phyloP scores from a whole-genome alignment of 2,888 invertebrate species.

The Lepidochitona cinerea region DNA sequence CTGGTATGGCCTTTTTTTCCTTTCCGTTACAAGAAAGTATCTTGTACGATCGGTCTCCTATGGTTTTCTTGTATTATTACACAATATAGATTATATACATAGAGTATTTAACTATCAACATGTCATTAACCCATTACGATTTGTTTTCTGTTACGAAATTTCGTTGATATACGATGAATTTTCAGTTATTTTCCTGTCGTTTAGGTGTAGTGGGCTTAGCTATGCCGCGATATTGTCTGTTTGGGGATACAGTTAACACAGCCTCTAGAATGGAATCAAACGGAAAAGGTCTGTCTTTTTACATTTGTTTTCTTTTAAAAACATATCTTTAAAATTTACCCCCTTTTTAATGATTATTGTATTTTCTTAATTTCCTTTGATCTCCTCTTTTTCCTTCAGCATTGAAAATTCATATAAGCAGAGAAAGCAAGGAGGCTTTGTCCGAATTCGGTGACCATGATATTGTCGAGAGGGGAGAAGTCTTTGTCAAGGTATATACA shows the following conservation, averaged over 20 bases:
- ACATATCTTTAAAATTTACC: background rate
- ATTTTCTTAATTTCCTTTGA: background rate
- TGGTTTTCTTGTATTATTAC: too few relatives aligned
- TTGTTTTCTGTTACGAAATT: background rate
- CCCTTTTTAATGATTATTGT: background rate
- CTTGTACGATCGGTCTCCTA: background rate
- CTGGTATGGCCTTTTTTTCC: background rate
- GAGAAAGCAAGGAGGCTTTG: background rate
- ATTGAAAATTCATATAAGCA: conserved; percentile 12
- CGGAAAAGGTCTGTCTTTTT: conserved; percentile 1
- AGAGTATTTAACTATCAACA: too few relatives aligned
- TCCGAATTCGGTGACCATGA: background rate
- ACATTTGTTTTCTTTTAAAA: background rate
- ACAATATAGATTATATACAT: too few relatives aligned
- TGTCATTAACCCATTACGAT: background rate
- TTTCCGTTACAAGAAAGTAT: background rate
- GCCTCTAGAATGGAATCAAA: conserved; percentile 5
- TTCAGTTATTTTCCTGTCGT: background rate
- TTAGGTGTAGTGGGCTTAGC: background rate
- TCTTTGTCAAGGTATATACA: background rate
- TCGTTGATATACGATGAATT: background rate
- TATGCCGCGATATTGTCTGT: background rate
- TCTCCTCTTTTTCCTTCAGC: background rate
- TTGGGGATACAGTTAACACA: conserved; percentile 9
- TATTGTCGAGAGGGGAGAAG: background rate